Evolutionary conservation across 1,140 invertebrate genomes (phyloP).

Genomic region (Euschistus heros): DNA sequence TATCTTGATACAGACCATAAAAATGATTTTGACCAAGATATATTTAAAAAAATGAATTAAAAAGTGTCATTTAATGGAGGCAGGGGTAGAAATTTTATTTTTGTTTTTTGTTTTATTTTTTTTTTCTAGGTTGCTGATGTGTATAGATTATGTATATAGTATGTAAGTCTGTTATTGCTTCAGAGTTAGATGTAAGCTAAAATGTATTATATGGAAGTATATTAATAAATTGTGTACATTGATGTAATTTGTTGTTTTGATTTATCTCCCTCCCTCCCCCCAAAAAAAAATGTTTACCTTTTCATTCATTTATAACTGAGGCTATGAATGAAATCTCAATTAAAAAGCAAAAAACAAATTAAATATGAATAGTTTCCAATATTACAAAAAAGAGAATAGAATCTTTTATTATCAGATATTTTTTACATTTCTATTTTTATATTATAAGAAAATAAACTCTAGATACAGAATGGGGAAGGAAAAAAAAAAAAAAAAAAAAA

Average conservation of each 20-base stretch:
- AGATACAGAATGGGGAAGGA: too few species aligned
- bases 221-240: conserved; percentile 25
- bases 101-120: conserved; percentile 6
- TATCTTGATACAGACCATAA: not conserved
- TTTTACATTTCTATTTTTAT: too few species aligned
- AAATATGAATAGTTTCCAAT: too few species aligned
- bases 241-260: conserved; percentile 16
- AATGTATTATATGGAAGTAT: conserved; percentile 24
- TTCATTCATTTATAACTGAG: too few species aligned
- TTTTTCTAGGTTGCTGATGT: not conserved
- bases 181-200: conserved; percentile 19
- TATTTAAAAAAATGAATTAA: not conserved
- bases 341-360: too few species aligned
- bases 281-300: too few species aligned
- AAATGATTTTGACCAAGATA: not conserved
- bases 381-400: too few species aligned
- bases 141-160: conserved; percentile 21
- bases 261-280: not conserved
- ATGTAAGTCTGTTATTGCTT: conserved; percentile 21
- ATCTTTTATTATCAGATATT: too few species aligned
- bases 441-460: too few species aligned
- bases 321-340: too few species aligned
- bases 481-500: too few species aligned
- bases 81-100: conserved; percentile 5
- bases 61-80: not conserved